Conservation (phyloP, 2,797 vertebrate species). For the Melanogrammus aeglefinus region DNA sequence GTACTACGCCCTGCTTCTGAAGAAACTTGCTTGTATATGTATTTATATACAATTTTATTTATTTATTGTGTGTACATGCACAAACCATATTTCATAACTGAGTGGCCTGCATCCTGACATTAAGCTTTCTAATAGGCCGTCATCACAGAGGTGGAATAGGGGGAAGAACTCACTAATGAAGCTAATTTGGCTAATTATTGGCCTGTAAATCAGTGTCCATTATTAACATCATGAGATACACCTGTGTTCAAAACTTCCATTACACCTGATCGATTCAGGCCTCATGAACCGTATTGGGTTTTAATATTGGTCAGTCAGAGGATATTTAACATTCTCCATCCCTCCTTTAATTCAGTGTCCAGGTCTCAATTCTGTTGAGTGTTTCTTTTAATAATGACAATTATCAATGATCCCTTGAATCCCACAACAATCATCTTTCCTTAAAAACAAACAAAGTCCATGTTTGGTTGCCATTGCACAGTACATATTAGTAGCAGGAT, state of each 20-base stretch:
- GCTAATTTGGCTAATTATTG: neutral
- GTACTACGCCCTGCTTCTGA: neutral
- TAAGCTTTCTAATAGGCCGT: neutral
- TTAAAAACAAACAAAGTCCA: slow-evolving; percentile 52
- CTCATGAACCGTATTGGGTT: neutral
- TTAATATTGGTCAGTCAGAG: neutral
- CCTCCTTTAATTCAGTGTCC: neutral
- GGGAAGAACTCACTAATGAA: no score
- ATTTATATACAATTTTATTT: neutral
- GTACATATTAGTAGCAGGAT: slow-evolving; percentile 22
- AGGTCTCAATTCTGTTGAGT: neutral
- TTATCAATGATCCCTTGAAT: neutral
- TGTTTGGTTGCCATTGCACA: slow-evolving; percentile 27
- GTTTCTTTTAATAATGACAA: neutral
- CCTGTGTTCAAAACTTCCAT: neutral
- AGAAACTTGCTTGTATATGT: neutral
- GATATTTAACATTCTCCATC: neutral
- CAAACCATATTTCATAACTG: neutral
- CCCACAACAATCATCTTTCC: slow-evolving; percentile 17
- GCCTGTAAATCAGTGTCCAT: neutral
- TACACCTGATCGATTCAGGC: neutral
- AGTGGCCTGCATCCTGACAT: neutral
- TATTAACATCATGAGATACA: neutral
- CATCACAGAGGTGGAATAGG: neutral
- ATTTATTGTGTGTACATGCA: neutral